Base-by-base conservation (phyloP, 2,113 vertebrate species). In the Crocuta crocuta region DNA sequence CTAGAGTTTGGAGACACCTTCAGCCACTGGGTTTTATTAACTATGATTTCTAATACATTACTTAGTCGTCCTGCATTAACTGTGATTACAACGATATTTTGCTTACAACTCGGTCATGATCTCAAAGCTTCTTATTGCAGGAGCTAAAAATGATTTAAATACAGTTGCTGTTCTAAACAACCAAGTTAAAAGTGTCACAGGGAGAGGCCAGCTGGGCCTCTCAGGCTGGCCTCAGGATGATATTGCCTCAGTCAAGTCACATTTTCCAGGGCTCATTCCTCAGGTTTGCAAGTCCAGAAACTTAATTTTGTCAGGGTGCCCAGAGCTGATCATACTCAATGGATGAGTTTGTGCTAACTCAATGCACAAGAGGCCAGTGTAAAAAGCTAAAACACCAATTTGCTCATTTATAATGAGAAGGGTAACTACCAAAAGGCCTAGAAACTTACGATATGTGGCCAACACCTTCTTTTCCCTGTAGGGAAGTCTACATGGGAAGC, bases 111-210 rank as follows among this genome's bases (percentile, higher is more conserved):
- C 23, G 16, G 35, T 81, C 48, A 28, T 88, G 28, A 43, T 92
- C 85, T 95, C 53, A 58, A 58, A 95, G 61, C 81, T 63, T 94
- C 94, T 91, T 94, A 88, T 76, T 79, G 61, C 39, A 93, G 91
- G 80, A 87, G 58, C 83, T 92, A 76, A 95, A 39, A 91, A 33
- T 93, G 90, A 94, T 85, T 88, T 96, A 94, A 97, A 97, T 58
- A 90, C 82, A 95, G 80, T 55, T 53, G 5, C 79, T 76, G 4
- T 93, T 92, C 87, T 94, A 92, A 95, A 90, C n/a, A 66, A 68
- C 63, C 61, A 55, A 58, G 19, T 68, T 93, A 93, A 95, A 95
- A 71, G 89, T 92, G 61, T 71, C 95, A 31, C 7, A 48, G 71
- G 84, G 90, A 90, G 94, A 96, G 53, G 92, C 84, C 95, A 89